Evolutionary conservation across 2,113 vertebrate genomes (phyloP), one percentile per base, ranked within the genome.

Genomic region (Hiodon tergisus): DNA sequence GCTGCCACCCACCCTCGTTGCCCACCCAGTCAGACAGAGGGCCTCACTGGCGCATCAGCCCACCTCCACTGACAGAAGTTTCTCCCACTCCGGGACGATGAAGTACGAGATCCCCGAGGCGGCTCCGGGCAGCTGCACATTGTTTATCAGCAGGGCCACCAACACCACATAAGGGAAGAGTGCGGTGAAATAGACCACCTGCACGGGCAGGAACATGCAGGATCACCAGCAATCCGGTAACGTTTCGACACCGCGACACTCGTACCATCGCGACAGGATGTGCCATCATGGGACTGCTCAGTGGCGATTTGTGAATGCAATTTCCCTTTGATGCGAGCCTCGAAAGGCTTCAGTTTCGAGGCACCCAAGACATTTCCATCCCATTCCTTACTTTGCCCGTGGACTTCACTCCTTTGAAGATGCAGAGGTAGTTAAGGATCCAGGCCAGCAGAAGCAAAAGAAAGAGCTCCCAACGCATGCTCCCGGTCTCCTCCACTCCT

Each of bases 151-250:
- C 73, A 92, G 75, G 1, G 89, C 85, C 57, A 92, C 76, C 54
- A 92, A 84, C 69, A 91, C 87, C 3, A 90, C 79, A 4, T 92
- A 92, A 0, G 91, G 91, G 78, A 92, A 91, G 63, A 91, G 81
- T 51, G 88, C 89, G 0, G 91, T 92, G 78, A 92, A 87, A 77
- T 92, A 92, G 50, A 92, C 91, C 72, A 92, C 89, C 91, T 92
- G 65, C 17, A 65, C 16, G 59, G 60, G 80, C 55, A 71, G 13
- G 76, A 2, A 77, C 4, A 71, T 16, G 72, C 7, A 76, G 10
- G 6, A 63, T 10, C 10, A 63, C 7, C 62, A n/a, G 62, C n/a
- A 58, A 6, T 57, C 10, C 5, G 17, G 10, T 17, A 46, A 6
- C 6, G 14, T n/a, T 17, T n/a, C 7, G 53, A 6, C 2, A 11